Evolutionary conservation across 2,113 vertebrate species (phyloP).

Genomic region (Anser brachyrhynchus): DNA sequence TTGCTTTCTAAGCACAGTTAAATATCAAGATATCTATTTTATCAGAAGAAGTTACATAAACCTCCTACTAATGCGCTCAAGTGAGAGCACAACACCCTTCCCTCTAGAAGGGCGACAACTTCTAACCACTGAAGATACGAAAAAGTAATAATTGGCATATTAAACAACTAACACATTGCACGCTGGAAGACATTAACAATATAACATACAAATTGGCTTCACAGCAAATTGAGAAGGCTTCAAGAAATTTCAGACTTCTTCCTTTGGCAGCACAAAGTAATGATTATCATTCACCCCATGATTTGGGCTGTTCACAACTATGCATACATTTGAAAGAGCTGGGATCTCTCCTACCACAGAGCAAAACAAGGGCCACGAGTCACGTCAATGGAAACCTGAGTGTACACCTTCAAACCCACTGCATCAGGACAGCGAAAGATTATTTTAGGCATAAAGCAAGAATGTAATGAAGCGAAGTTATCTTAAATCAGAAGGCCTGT

Average conservation of each 20-base stretch:
- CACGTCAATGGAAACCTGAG: not conserved
- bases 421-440: not conserved
- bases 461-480: not conserved
- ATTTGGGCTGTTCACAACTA: not conserved
- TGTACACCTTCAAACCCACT: not conserved
- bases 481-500: not conserved
- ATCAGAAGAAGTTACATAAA: constrained; percentile 38
- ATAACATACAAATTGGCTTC: not conserved
- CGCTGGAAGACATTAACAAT: not conserved
- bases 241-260: not conserved
- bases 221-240: not conserved
- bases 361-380: not conserved
- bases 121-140: not conserved
- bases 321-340: not conserved
- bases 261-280: not conserved
- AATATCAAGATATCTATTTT: constrained; percentile 1
- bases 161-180: not conserved
- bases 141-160: not conserved
- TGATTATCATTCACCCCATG: not conserved
- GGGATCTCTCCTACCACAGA: not conserved
- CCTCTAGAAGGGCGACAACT: not conserved
- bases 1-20: not conserved
- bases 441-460: not conserved
- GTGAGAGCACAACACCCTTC: not conserved
- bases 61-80: not conserved